These are phyloP conservation scores for Phoxinus dragarum DNA, from an alignment of 2,797 vertebrate species.

Conservation along the genomic window DNA sequence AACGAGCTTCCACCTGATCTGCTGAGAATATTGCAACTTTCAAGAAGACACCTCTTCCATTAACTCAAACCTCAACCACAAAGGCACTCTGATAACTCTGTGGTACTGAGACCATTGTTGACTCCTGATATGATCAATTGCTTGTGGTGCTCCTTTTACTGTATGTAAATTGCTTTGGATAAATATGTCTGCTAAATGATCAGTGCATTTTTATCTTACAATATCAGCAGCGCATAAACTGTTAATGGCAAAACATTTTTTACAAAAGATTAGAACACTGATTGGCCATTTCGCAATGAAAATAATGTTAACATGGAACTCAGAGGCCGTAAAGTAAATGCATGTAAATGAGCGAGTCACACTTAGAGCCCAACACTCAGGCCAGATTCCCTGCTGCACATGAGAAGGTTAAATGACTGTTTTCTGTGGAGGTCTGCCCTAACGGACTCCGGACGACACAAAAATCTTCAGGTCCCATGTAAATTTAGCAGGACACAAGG, in stretches of 20 bases:
- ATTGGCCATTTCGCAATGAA: not conserved
- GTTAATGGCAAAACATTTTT: not conserved
- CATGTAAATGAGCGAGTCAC: too few species aligned
- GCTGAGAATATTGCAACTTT: not conserved
- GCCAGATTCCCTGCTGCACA: slow-evolving; percentile 1
- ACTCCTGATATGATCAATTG: not conserved
- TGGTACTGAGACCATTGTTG: not conserved
- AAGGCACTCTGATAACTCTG: not conserved
- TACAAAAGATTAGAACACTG: not conserved
- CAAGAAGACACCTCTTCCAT: not conserved
- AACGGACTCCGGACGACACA: not conserved
- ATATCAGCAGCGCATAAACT: not conserved
- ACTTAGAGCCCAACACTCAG: not conserved
- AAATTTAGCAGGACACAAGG: slow-evolving; percentile 55
- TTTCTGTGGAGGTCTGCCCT: not conserved
- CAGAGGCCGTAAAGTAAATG: not conserved
- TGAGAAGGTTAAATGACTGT: slow-evolving; percentile 21
- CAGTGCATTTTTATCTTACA: too few species aligned
- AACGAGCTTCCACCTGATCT: not conserved
- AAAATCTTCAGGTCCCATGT: slow-evolving; percentile 47
- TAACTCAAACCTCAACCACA: not conserved
- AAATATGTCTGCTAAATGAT: too few species aligned
- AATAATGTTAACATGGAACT: not conserved
- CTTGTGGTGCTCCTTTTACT: not conserved
- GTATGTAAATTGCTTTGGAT: not conserved